These are phyloP conservation scores for Noctilio leporinus DNA, from an alignment of 2,113 vertebrate genomes.

Conservation along the genomic window DNA sequence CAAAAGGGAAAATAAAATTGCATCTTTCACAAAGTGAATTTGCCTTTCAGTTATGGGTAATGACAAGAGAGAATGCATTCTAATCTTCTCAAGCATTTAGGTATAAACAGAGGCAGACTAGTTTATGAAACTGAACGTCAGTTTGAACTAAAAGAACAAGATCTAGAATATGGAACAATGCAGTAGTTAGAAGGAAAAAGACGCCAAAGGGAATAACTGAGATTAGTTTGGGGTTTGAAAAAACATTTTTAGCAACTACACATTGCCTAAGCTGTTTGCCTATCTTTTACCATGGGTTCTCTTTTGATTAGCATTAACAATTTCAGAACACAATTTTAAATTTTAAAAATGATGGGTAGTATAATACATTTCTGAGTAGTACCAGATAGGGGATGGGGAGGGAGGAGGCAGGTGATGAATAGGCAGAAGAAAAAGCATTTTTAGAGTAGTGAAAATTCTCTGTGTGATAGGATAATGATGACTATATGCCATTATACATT, in stretches of 20 bases:
- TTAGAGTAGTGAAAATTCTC: background rate
- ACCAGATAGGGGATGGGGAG: background rate
- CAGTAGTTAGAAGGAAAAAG: background rate
- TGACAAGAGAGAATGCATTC: background rate
- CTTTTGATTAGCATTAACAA: conserved; percentile 30
- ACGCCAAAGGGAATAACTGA: background rate
- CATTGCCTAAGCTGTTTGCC: background rate
- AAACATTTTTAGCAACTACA: background rate
- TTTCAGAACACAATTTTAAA: background rate
- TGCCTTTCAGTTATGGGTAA: background rate
- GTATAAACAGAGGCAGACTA: background rate
- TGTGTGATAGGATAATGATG: background rate
- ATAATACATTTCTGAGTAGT: background rate
- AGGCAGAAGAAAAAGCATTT: background rate
- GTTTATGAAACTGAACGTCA: background rate
- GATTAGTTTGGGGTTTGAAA: background rate
- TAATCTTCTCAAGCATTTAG: background rate
- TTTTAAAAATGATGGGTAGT: background rate
- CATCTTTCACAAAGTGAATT: conserved; percentile 3
- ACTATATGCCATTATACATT: background rate
- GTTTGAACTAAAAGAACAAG: background rate
- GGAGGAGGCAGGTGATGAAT: background rate
- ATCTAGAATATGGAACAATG: background rate
- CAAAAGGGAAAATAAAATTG: conserved; percentile 8
- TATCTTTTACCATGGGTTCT: conserved; percentile 31